These are phyloP conservation scores for Tragulus kanchil DNA, from an alignment of 2,113 vertebrate genomes.

Conservation along the genomic window DNA sequence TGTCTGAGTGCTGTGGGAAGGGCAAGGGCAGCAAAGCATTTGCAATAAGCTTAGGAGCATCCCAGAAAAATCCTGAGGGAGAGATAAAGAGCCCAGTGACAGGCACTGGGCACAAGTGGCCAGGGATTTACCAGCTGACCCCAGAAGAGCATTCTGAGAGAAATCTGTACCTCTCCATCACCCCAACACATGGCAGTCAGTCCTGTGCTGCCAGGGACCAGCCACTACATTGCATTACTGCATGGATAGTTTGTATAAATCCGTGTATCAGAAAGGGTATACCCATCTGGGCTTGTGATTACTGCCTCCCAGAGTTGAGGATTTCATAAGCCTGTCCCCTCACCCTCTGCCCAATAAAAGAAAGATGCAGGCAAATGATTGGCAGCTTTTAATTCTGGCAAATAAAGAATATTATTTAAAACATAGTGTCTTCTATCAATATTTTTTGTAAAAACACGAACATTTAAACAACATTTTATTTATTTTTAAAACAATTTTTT, in stretches of 20 bases:
- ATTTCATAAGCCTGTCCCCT: not conserved
- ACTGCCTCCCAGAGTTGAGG: not conserved
- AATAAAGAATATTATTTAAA: not conserved
- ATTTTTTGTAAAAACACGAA: too few species aligned
- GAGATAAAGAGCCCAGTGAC: not conserved
- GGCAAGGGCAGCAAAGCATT: not conserved
- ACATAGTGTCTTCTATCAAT: not conserved
- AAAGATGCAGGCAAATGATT: not conserved
- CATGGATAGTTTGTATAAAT: not conserved
- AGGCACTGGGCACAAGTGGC: not conserved
- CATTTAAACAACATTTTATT: not conserved
- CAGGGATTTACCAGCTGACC: not conserved
- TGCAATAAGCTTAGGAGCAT: not conserved
- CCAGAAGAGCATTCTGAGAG: not conserved
- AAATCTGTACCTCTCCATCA: not conserved
- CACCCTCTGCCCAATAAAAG: not conserved
- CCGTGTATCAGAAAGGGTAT: not conserved
- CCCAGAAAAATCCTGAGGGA: not conserved
- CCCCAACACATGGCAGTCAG: not conserved
- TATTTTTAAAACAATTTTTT: not conserved
- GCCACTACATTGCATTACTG: not conserved
- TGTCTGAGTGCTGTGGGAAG: not conserved
- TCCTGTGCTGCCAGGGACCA: not conserved
- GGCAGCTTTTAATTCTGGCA: not conserved
- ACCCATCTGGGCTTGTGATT: not conserved